These are phyloP conservation scores for Caenorhabditis becei DNA, from an alignment of 2,888 invertebrate species.

Conservation along the genomic window DNA sequence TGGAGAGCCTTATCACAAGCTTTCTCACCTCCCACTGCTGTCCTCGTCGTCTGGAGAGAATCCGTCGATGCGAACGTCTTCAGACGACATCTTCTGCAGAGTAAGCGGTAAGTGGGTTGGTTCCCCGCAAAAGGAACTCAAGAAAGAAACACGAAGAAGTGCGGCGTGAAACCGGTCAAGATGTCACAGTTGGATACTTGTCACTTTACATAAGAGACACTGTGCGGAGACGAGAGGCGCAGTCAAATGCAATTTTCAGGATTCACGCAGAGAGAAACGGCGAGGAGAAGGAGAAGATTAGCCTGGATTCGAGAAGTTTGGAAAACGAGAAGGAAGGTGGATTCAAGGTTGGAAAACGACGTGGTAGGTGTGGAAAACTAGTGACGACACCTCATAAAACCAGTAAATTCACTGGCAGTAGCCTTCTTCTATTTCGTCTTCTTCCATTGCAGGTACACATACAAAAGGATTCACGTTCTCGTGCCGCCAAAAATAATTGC, in stretches of 20 bases:
- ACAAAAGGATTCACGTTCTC: constrained; percentile 51
- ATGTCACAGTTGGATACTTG: constrained; percentile 57
- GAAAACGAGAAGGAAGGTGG: constrained; percentile 10
- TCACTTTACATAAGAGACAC: constrained; percentile 47
- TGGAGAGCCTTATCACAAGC: not conserved
- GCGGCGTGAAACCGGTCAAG: constrained; percentile 45
- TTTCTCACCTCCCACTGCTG: constrained; percentile 39
- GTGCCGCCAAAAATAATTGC: constrained; percentile 61
- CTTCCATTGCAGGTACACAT: constrained; percentile 27
- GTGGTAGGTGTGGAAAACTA: not conserved
- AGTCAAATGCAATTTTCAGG: constrained; percentile 33
- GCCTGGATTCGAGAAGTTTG: constrained; percentile 27
- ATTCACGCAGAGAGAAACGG: constrained; percentile 46
- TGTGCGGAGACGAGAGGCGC: constrained; percentile 7
- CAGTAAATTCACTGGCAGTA: constrained; percentile 47
- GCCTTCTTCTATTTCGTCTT: not conserved
- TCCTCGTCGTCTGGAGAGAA: constrained; percentile 42
- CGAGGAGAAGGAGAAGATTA: constrained; percentile 24
- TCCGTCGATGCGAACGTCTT: constrained; percentile 46
- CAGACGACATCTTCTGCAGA: constrained; percentile 42
- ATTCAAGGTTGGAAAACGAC: constrained; percentile 13
- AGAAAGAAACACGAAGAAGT: constrained; percentile 35
- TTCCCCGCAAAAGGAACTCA: constrained; percentile 18
- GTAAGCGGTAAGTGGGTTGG: constrained; percentile 5
- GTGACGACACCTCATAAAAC: constrained; percentile 32